Evolutionary conservation across 2,797 vertebrate genomes (phyloP).

Genomic region (Mormyrops attenuatus): DNA sequence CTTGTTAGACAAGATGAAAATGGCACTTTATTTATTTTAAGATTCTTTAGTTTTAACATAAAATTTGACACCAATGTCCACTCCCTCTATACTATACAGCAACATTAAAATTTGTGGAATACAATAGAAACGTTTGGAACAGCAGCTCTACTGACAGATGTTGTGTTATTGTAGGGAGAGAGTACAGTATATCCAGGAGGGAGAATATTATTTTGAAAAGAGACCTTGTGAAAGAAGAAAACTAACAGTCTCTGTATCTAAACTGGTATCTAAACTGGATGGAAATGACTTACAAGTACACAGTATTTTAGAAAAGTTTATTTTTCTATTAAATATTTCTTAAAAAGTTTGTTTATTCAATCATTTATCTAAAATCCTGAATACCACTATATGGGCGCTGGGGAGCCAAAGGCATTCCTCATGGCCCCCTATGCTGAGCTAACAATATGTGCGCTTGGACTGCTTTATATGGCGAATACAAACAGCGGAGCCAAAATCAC

Average conservation of each 20-base stretch:
- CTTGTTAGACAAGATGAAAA: background rate
- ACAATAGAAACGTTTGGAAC: background rate
- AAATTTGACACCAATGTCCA: background rate
- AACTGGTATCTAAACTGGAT: background rate
- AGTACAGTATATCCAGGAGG: background rate
- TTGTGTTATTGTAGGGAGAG: background rate
- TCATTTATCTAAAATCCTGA: background rate
- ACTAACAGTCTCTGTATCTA: background rate
- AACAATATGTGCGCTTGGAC: background rate
- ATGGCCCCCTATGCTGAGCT: background rate
- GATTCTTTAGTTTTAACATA: background rate
- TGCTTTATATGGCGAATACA: background rate
- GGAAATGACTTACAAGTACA: background rate
- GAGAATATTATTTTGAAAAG: background rate
- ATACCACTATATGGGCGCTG: background rate
- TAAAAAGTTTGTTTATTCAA: background rate
- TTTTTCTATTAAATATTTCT: background rate
- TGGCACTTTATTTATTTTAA: background rate
- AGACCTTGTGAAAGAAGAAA: background rate
- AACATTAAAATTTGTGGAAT: background rate
- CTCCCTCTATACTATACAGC: background rate
- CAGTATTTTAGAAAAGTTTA: background rate
- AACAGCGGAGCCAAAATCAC: conserved; percentile 7
- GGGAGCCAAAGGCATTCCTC: background rate
- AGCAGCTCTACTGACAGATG: background rate